Percentiles rank a stretch among this genome's conserved stretches.
phyloP scores from a whole-genome alignment of 2,888 invertebrate species.

The Yponomeuta evonymella region DNA sequence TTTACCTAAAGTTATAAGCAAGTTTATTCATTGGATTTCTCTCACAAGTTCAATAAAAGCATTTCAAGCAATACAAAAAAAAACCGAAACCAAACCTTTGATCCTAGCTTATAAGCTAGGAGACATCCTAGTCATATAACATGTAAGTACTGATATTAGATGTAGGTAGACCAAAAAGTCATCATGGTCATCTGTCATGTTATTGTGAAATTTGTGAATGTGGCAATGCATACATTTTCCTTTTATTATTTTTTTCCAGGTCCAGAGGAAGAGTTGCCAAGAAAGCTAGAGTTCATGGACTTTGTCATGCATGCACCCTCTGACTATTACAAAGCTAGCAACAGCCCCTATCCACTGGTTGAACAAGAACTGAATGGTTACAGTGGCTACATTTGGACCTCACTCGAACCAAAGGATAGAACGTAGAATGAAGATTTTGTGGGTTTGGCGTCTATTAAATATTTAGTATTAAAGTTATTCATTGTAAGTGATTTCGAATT shows the following conservation, averaged over 20 bases:
- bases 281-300: conserved; percentile 90
- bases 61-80: too few species aligned
- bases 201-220: background rate
- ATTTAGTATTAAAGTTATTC: conserved; percentile 17
- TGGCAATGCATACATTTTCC: too few species aligned
- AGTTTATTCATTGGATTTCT: too few species aligned
- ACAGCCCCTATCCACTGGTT: conserved; percentile 83
- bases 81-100: too few species aligned
- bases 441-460: background rate
- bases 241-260: conserved; percentile 62
- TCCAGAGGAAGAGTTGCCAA: conserved; percentile 92
- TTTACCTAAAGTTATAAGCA: too few species aligned
- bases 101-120: too few species aligned
- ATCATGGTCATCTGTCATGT: too few species aligned
- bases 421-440: conserved; percentile 27
- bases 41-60: too few species aligned
- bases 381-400: conserved; percentile 80
- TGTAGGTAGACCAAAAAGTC: too few species aligned
- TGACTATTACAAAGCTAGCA: conserved; percentile 88
- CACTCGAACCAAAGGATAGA: conserved; percentile 68
- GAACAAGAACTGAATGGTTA: conserved; percentile 63
- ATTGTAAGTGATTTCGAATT: conserved; percentile 9
- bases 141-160: too few species aligned
- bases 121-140: too few species aligned
- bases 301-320: conserved; percentile 96